Evolutionary conservation across 1,140 invertebrate species (phyloP).

Genomic region (Drosophila simulans): DNA sequence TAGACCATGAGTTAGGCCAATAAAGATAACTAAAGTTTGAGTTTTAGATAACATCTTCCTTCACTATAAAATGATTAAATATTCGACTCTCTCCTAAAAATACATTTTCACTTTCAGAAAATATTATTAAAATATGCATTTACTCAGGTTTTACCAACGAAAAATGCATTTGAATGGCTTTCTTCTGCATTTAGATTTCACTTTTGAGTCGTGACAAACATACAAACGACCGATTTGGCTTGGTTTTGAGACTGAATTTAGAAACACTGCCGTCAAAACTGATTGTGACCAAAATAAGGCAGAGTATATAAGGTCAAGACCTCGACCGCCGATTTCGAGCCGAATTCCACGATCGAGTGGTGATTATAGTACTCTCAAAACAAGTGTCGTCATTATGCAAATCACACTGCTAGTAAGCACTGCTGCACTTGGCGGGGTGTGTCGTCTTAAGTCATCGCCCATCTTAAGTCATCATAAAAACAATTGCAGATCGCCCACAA

Average conservation of each 20-base stretch:
- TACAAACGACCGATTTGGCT: slow-evolving; percentile 53
- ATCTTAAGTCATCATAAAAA: slow-evolving; percentile 25
- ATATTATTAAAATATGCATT: slow-evolving; percentile 20
- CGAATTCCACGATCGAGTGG: slow-evolving; percentile 23
- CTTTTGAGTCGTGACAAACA: slow-evolving; percentile 70
- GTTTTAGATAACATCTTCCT: neutral
- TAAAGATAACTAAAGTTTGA: neutral
- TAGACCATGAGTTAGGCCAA: neutral
- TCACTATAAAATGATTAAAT: neutral
- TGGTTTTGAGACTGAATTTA: slow-evolving; percentile 31
- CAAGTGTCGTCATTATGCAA: slow-evolving; percentile 62
- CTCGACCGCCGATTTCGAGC: slow-evolving; percentile 2
- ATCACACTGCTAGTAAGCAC: slow-evolving; percentile 21
- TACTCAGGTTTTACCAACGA: slow-evolving; percentile 3
- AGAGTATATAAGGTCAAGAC: slow-evolving; percentile 14
- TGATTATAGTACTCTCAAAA: slow-evolving; percentile 18
- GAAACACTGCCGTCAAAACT: slow-evolving; percentile 33
- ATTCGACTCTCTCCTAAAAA: neutral
- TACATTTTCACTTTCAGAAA: neutral
- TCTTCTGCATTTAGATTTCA: slow-evolving; percentile 52
- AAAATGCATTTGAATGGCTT: slow-evolving; percentile 36
- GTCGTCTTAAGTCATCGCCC: slow-evolving; percentile 50
- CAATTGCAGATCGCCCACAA: slow-evolving; percentile 32
- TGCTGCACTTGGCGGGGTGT: slow-evolving; percentile 26
- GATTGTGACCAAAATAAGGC: slow-evolving; percentile 47